Evolutionary conservation across 2,888 invertebrate species (phyloP).

Genomic region (Brachypterus glaber): DNA sequence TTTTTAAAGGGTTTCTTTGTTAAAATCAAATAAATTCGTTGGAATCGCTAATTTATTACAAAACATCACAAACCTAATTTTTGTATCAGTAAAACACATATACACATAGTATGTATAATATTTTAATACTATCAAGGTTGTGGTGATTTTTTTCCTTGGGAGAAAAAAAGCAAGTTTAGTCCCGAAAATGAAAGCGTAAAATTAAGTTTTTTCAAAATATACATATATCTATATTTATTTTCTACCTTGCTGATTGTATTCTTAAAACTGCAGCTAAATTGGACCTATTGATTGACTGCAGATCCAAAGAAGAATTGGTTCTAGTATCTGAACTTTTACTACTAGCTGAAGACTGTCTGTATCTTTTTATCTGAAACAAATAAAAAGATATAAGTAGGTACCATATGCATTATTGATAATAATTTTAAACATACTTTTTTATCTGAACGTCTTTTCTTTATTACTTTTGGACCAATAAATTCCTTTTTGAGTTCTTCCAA

Average conservation of each 20-base stretch:
- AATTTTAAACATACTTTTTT: slow-evolving; percentile 11
- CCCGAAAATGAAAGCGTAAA: too few relatives aligned
- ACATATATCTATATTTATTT: slow-evolving; percentile 1
- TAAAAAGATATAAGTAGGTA: too few relatives aligned
- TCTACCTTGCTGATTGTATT: slow-evolving; percentile 49
- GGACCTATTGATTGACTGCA: slow-evolving; percentile 46
- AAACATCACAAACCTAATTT: too few relatives aligned
- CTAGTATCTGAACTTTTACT: slow-evolving; percentile 31
- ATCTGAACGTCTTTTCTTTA: slow-evolving; percentile 38
- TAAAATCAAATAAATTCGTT: too few relatives aligned
- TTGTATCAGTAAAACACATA: too few relatives aligned
- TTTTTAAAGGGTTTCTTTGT: too few relatives aligned
- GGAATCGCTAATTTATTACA: too few relatives aligned
- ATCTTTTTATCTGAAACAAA: slow-evolving; percentile 16
- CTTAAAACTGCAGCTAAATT: slow-evolving; percentile 60
- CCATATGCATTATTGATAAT: background rate
- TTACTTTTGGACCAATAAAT: slow-evolving; percentile 41
- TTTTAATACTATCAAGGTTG: too few relatives aligned
- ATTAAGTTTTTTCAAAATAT: background rate
- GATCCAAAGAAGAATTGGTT: slow-evolving; percentile 36
- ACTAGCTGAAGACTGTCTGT: slow-evolving; percentile 29
- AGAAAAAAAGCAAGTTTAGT: too few relatives aligned
- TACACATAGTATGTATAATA: too few relatives aligned
- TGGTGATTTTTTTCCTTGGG: too few relatives aligned
- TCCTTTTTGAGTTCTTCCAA: slow-evolving; percentile 38